phyloP scores from a whole-genome alignment of 2,888 invertebrate genomes.

The Leucania comma region DNA sequence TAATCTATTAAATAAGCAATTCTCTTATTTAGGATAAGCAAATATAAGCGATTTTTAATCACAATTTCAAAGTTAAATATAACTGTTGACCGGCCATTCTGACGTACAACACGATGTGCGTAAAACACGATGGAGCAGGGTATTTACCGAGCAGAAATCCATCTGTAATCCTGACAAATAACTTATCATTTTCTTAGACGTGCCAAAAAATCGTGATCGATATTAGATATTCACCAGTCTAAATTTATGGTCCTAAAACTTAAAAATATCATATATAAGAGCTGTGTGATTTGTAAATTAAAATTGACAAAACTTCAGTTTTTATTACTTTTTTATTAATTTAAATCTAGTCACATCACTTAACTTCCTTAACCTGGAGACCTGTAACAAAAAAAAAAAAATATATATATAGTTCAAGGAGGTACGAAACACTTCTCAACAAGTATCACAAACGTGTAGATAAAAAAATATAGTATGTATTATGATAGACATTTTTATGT shows the following conservation, averaged over 20 bases:
- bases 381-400: constrained; percentile 91
- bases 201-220: no score
- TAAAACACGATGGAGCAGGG: no score
- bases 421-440: background rate
- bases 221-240: no score
- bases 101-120: no score
- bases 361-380: constrained; percentile 97
- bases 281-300: background rate
- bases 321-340: constrained; percentile 66
- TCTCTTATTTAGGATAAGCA: no score
- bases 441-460: background rate
- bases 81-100: no score
- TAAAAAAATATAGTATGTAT: background rate
- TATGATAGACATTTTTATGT: background rate
- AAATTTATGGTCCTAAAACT: background rate
- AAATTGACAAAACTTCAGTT: constrained; percentile 56
- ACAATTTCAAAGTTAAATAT: no score
- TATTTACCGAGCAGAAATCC: no score
- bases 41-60: no score
- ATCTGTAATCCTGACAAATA: no score
- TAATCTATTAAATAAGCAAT: no score
- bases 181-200: no score
- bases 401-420: background rate
- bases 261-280: background rate
- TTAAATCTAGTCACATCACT: constrained; percentile 88